A percentile compares a stretch with the other conserved stretches of the same genome.
These are phyloP conservation scores for Caenorhabditis sinica DNA, from an alignment of 2,888 invertebrate species.

Conservation along the genomic window DNA sequence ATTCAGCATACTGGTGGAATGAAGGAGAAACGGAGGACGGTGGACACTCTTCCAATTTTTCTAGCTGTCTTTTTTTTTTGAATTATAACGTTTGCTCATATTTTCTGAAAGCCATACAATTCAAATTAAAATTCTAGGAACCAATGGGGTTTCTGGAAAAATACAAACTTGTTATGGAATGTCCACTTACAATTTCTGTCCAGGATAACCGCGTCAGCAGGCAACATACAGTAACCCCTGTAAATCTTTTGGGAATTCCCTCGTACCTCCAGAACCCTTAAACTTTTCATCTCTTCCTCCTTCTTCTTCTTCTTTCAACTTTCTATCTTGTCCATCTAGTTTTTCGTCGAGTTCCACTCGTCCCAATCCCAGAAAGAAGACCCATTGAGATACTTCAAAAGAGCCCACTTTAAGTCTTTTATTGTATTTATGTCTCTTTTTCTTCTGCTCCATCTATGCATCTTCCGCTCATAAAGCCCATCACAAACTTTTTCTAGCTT, in stretches of 20 bases:
- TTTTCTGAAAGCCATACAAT: no score
- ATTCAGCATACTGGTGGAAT: background rate
- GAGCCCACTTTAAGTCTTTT: conserved; percentile 60
- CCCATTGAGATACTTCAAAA: conserved; percentile 59
- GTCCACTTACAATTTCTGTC: no score
- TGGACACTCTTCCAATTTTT: background rate
- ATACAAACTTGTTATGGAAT: no score
- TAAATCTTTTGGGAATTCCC: background rate
- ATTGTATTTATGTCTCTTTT: conserved; percentile 50
- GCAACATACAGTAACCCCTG: no score
- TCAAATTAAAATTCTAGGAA: no score
- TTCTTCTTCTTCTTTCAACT: conserved; percentile 11
- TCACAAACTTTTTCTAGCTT: conserved; percentile 14
- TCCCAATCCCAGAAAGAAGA: conserved; percentile 33
- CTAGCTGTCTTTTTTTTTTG: background rate
- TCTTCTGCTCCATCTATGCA: conserved; percentile 6
- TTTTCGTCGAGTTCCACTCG: background rate
- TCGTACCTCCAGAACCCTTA: background rate
- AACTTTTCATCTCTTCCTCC: background rate
- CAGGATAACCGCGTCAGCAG: no score
- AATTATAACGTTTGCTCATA: background rate
- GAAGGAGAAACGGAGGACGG: background rate
- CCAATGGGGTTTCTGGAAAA: no score
- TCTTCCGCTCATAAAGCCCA: conserved; percentile 22
- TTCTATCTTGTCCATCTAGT: conserved; percentile 5